Evolutionary conservation across 2,797 vertebrate species (phyloP).

Genomic region (Chelon labrosus): DNA sequence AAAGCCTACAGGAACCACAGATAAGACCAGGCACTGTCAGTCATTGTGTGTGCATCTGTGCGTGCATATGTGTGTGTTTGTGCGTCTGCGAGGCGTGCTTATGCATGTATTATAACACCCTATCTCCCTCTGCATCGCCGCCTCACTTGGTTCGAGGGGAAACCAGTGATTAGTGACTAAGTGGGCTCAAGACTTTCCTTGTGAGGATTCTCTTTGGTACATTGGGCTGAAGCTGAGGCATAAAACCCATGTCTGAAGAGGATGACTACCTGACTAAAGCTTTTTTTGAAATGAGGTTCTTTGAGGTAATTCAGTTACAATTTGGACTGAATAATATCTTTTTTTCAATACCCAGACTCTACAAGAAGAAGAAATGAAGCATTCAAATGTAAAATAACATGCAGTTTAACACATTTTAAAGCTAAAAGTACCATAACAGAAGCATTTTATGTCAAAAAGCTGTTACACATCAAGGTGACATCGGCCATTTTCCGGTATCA

Average conservation of each 20-base stretch:
- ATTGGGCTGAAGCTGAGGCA: background rate
- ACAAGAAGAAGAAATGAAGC: background rate
- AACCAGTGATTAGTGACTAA: constrained; percentile 23
- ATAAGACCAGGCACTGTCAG: constrained; percentile 56
- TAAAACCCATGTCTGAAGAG: background rate
- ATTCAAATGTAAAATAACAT: constrained; percentile 19
- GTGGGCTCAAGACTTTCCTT: constrained; percentile 13
- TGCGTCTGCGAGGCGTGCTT: background rate
- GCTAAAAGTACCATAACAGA: constrained; percentile 10
- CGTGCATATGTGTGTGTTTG: constrained; percentile 1
- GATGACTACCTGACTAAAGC: background rate
- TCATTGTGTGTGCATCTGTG: constrained; percentile 13
- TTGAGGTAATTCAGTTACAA: constrained; percentile 20
- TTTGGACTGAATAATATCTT: too few species aligned
- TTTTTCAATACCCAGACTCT: too few species aligned
- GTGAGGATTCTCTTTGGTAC: constrained; percentile 35
- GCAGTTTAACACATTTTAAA: constrained; percentile 8
- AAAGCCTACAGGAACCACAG: constrained; percentile 40
- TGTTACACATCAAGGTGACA: too few species aligned
- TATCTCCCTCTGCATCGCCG: background rate
- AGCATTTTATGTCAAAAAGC: constrained; percentile 14
- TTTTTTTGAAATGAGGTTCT: constrained; percentile 9
- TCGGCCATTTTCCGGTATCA: too few species aligned
- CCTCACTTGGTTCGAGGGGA: constrained; percentile 11
- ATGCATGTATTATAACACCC: constrained; percentile 1